phyloP scores from a whole-genome alignment of 2,113 vertebrate genomes.

The Climacteris rufus region DNA sequence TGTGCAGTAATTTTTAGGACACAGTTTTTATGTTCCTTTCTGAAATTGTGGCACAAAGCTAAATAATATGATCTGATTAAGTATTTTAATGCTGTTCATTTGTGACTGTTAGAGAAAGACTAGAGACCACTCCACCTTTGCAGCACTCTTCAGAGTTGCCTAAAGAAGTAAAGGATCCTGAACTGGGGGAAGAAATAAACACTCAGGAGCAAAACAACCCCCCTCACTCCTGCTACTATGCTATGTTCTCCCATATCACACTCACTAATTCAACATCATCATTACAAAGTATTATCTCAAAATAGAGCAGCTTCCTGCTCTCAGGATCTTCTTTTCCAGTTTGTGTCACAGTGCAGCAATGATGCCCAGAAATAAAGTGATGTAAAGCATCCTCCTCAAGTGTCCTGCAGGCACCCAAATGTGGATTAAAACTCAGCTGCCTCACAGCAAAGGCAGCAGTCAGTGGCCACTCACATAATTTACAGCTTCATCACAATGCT shows the following conservation, averaged over 20 bases:
- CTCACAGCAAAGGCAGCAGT: neutral
- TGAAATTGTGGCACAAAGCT: neutral
- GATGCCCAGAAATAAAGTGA: neutral
- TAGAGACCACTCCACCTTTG: neutral
- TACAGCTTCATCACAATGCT: neutral
- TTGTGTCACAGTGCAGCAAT: neutral
- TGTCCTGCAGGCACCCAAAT: neutral
- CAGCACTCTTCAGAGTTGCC: neutral
- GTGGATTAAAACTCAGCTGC: neutral
- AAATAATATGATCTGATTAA: neutral
- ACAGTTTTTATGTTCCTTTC: neutral
- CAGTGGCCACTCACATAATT: neutral
- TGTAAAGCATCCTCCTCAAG: neutral
- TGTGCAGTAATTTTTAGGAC: neutral
- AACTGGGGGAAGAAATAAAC: neutral
- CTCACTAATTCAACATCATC: neutral
- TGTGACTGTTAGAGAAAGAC: neutral
- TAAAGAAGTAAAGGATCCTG: neutral
- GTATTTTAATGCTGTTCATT: neutral
- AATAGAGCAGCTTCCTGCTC: neutral
- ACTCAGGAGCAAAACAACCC: rapidly evolving
- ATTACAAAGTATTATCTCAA: neutral
- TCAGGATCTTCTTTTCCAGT: neutral
- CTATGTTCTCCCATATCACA: rapidly evolving
- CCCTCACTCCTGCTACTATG: neutral